phyloP scores from a whole-genome alignment of 2,888 invertebrate genomes.

The Pollenia labialis region DNA sequence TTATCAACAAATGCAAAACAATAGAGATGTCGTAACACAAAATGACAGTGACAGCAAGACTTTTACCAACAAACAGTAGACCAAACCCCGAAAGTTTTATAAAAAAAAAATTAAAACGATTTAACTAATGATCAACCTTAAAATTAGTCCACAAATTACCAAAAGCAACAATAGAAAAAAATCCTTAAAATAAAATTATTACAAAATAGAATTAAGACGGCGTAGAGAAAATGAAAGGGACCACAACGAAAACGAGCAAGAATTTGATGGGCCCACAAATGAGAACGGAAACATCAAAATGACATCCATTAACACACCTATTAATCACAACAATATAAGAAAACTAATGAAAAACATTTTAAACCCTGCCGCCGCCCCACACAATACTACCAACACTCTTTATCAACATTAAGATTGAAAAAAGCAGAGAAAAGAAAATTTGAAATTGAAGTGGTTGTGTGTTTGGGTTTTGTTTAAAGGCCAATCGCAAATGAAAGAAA shows the following conservation, averaged over 20 bases:
- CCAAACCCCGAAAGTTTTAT: background rate
- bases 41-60: conserved; percentile 10
- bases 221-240: background rate
- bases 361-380: background rate
- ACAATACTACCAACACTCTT: background rate
- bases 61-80: background rate
- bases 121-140: conserved; percentile 59
- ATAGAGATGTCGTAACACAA: background rate
- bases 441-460: conserved; percentile 7
- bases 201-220: conserved; percentile 3
- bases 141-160: conserved; percentile 56
- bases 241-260: background rate
- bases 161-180: conserved; percentile 23
- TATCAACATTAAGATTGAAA: background rate
- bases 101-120: conserved; percentile 31
- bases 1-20: conserved; percentile 46
- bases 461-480: background rate
- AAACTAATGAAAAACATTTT: conserved; percentile 58
- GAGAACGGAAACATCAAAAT: conserved; percentile 80
- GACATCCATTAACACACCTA: conserved; percentile 83
- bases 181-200: conserved; percentile 7
- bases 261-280: background rate
- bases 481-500: background rate
- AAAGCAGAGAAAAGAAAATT: background rate
- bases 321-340: conserved; percentile 79